These are phyloP conservation scores for Xerus rutilus DNA, from an alignment of 2,797 vertebrate genomes.

Conservation along the genomic window DNA sequence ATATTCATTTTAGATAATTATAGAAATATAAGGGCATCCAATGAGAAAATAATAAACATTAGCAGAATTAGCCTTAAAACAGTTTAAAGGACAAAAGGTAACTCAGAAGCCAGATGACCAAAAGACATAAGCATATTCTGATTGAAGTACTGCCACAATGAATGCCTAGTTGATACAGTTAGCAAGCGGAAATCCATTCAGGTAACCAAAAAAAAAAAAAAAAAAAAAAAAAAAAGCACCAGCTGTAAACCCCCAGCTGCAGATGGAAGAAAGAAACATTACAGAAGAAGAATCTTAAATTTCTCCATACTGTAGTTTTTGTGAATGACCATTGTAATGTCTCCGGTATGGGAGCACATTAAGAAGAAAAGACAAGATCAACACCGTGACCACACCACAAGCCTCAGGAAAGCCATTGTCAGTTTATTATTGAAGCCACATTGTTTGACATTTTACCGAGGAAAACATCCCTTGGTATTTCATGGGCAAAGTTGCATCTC, in stretches of 20 bases:
- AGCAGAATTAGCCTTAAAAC: slow-evolving; percentile 60
- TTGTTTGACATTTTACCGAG: slow-evolving; percentile 74
- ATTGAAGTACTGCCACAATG: slow-evolving; percentile 29
- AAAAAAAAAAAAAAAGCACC: slow-evolving; percentile 22
- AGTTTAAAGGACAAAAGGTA: slow-evolving; percentile 56
- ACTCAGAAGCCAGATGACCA: background rate
- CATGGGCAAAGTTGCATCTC: slow-evolving; percentile 62
- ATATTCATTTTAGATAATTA: background rate
- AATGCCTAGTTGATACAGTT: slow-evolving; percentile 67
- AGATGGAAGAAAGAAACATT: slow-evolving; percentile 75
- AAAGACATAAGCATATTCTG: slow-evolving; percentile 69
- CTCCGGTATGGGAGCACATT: slow-evolving; percentile 79
- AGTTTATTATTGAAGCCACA: slow-evolving; percentile 73
- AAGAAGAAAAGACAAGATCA: slow-evolving; percentile 82
- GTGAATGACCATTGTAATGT: slow-evolving; percentile 81
- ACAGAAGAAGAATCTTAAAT: slow-evolving; percentile 63
- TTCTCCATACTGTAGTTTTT: slow-evolving; percentile 81
- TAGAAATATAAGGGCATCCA: background rate
- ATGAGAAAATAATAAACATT: slow-evolving; percentile 27
- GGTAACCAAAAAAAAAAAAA: slow-evolving; percentile 62
- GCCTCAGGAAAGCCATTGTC: slow-evolving; percentile 77
- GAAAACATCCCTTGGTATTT: slow-evolving; percentile 74
- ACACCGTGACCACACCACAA: slow-evolving; percentile 81
- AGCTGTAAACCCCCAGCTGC: slow-evolving; percentile 81
- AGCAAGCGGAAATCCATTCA: slow-evolving; percentile 76